Evolutionary conservation across 2,113 vertebrate genomes (phyloP), one percentile per base, ranked within the genome.

Genomic region (Hiodon tergisus): DNA sequence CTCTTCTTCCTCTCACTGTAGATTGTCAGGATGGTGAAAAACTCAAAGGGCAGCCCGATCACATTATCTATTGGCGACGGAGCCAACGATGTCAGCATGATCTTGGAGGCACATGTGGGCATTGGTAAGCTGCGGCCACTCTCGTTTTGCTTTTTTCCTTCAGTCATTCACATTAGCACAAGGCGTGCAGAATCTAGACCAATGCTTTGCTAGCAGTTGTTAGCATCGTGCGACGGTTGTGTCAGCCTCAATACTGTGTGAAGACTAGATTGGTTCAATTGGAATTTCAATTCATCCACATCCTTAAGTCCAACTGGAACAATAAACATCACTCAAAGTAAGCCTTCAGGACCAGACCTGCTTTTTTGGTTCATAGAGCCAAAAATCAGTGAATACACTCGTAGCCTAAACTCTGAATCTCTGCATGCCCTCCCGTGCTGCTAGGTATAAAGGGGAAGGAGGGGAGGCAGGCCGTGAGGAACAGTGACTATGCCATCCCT

Each of bases 51-150:
- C 51, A 93, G 83, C 66, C 97, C 97, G 0, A 98, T 99, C 80
- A 98, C 97, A 0, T 89, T 99, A 13, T 95, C 97, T 0, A 89
- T 99, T 78, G 97, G 97, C 61, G 97, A 99, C 69, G 97, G 97
- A 61, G 97, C 97, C 31, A 99, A 99, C 78, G 97, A 99, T 80
- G 97, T 99, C 78, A 98, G 97, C 72, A 99, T 99, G 97, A 98
- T 99, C 87, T 88, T 98, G 86, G 97, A 99, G 87, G 96, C 97
- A 58, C 97, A 99, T 4, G 97, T 99, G 68, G 97, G 97, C 80
- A 98, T 99, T 85, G 97, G 97, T 99, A 84, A 68, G 73, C 17
- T 4, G 31, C 31, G 31, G 31, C 31, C 31, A 31, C 31, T 31
- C 31, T 31, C 31, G 0, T 4, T 46, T 5, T n/a, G 8, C 7